Evolutionary conservation across 92 coral and sea anemone genomes (phyloP), one percentile per base, ranked within the genome.

Genomic region (Ricordea florida): DNA sequence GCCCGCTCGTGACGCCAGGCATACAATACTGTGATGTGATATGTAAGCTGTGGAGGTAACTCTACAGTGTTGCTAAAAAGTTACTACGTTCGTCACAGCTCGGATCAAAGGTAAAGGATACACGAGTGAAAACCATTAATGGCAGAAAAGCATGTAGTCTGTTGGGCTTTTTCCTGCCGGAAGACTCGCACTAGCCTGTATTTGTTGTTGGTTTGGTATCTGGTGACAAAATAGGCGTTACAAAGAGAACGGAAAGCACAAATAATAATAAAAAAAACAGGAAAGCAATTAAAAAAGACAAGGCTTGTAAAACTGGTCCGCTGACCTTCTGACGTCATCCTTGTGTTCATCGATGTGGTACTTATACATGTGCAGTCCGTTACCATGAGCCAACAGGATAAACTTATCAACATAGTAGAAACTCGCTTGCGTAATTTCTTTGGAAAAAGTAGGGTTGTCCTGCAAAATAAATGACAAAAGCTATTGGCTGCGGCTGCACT

Each of bases 331-430:
- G 13, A 94, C 78, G 46, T 94, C 98, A 42, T 94, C 97, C 76
- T 91, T 94, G 21, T 73, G 83, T 6, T 53, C 81, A 71, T 88
- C 98, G 43, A 94, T 74, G 57, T 88, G 83, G 35, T 94, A 94
- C 62, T 94, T 94, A 59, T 94, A 94, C 78, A 94, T 23, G 59
- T 88, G 90, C 34, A 94, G 79, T 0, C 90, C 91, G 65, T 92
- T 94, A 7, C 97, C 94, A 45, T 91, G 75, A 74, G 94, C 84
- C 22, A 92, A 60, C 23, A 94, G 85, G 18, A 94, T 61, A 25
- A 94, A 94, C 69, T 92, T 94, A 81, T 94, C 98, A 69, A 94
- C 84, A 35, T 92, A 94, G 46, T 94, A 94, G 66, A 94, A 94
- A 72, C 58, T 81, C 16, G 97, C 92, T 67, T 92, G 90, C 11